Base-by-base conservation (phyloP, 1,140 invertebrate genomes). In the Pachypsylla venusta region DNA sequence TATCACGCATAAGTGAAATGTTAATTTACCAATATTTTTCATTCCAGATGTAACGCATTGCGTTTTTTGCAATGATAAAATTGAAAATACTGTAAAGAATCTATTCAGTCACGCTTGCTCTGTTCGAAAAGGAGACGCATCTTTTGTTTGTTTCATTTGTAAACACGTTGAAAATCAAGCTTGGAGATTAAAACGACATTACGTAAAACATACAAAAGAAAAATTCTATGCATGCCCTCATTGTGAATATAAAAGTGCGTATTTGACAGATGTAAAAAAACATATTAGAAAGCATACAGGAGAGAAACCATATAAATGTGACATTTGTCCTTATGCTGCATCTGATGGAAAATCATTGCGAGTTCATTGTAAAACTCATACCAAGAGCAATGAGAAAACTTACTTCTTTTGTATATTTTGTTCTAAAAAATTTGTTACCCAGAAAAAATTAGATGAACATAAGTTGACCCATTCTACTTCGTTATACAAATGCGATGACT, bases 181-280 rank as follows among this genome's bases (percentile, higher is more conserved):
- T 48, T 56, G 58, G 30, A 26, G 54, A 27, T 53, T 65, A 24
- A 56, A 58, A 25, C 57, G 53, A 53, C 64, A 65, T 25, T 54
- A 48, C 24, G 25, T 57, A 22, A 65, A 48, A 42, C 64, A 65
- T 57, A 60, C 64, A n/a, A 60, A 62, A 25, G 62, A 65, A 60
- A 57, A 60, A 40, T 60, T 60, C 1, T 63, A 61, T 48, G 72
- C 73, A 13, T 75, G 74, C 63, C 69, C 73, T 16, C 66, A 67
- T 13, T 76, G 74, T 62, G 67, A 70, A 25, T 71, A 71, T 2
- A 73, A 61, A 28, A 75, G 75, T 63, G 69, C 64, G 2, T 54
- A 62, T 40, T 54, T 53, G 40, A 56, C 58, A 7, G 54, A 48
- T 24, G 19, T 61, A 59, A 59, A 48, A 27, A 55, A 39, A 4